Evolutionary conservation across 2,797 vertebrate species (phyloP).

Genomic region (Erpetoichthys calabaricus): DNA sequence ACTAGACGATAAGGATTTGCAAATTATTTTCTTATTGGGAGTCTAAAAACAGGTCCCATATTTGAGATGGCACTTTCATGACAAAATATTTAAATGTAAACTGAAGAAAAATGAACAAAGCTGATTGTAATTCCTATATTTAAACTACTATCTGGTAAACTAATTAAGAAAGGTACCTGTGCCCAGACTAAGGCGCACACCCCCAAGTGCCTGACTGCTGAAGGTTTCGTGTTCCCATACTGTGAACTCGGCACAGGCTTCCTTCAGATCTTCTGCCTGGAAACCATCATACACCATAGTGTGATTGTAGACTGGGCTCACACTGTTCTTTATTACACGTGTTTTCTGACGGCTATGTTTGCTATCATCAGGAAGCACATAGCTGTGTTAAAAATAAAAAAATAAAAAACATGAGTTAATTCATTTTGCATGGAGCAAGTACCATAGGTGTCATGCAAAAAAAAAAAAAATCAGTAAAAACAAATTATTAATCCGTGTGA

Average conservation of each 20-base stretch:
- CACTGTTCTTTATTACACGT: constrained; percentile 56
- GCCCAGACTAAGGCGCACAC: constrained; percentile 76
- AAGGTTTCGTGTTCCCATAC: constrained; percentile 63
- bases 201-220: constrained; percentile 57
- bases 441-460: neutral
- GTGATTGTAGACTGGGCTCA: constrained; percentile 84
- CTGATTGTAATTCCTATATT: neutral
- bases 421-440: too few relatives aligned
- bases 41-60: neutral
- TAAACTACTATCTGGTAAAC: too few relatives aligned
- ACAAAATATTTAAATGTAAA: too few relatives aligned
- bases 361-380: constrained; percentile 78
- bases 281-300: constrained; percentile 98
- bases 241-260: constrained; percentile 82
- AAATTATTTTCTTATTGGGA: neutral
- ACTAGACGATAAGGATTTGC: too few relatives aligned
- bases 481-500: too few relatives aligned
- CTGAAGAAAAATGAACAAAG: neutral
- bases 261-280: constrained; percentile 60
- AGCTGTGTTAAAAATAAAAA: constrained; percentile 37
- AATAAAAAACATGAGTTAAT: too few relatives aligned
- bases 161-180: constrained; percentile 42
- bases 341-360: constrained; percentile 77
- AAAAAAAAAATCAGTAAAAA: too few relatives aligned
- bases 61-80: too few relatives aligned